phyloP scores from a whole-genome alignment of 2,797 vertebrate genomes.

The Anguilla marmorata region DNA sequence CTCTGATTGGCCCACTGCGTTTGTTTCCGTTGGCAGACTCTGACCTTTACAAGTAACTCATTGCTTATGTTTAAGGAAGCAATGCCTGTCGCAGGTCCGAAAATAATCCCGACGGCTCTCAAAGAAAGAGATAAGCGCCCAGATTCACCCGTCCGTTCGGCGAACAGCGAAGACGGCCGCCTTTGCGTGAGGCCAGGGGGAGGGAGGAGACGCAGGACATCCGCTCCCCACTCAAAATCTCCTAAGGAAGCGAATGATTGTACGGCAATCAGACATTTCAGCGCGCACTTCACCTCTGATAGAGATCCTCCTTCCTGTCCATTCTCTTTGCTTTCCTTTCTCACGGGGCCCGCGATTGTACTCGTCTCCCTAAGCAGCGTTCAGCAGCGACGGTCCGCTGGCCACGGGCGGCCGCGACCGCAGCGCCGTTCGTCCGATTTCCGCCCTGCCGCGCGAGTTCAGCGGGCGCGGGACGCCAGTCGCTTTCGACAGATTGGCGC shows the following conservation, averaged over 20 bases:
- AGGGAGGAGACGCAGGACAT: conserved; percentile 6
- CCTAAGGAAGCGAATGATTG: background rate
- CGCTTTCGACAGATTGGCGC: background rate
- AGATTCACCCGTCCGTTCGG: background rate
- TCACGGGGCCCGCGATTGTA: conserved; percentile 5
- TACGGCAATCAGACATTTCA: background rate
- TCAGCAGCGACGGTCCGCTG: background rate
- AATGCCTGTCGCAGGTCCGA: background rate
- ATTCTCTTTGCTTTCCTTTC: conserved; percentile 7
- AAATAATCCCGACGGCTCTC: background rate
- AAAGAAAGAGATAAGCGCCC: background rate
- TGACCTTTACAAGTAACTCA: conserved; percentile 35
- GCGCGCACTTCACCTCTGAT: background rate
- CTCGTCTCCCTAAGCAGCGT: background rate
- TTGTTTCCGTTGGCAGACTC: conserved; percentile 30
- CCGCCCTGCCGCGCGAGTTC: background rate
- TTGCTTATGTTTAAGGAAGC: conserved; percentile 20
- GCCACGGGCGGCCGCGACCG: background rate
- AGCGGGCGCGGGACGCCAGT: background rate
- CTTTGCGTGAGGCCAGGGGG: background rate
- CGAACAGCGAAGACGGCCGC: background rate
- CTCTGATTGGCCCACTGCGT: background rate
- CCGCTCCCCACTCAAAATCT: background rate
- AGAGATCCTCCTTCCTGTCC: background rate
- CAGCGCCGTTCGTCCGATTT: background rate